Conservation (phyloP, 2,113 vertebrate species). For the Notechis scutatus region DNA sequence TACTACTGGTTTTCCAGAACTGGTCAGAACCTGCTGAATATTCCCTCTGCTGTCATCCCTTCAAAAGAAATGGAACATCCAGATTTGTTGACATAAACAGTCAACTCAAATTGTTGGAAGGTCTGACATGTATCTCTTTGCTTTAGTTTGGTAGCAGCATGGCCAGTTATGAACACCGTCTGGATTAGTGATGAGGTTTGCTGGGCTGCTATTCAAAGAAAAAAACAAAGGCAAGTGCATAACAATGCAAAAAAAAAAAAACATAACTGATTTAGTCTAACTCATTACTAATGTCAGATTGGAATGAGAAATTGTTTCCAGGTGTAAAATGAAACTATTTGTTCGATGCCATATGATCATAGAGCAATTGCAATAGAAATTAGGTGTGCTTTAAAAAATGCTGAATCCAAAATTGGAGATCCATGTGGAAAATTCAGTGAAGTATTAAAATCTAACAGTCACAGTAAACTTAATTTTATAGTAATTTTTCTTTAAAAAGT, state of each 20-base stretch:
- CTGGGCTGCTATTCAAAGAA: constrained; percentile 46
- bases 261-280: constrained; percentile 48
- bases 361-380: constrained; percentile 35
- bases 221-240: constrained; percentile 37
- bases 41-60: constrained; percentile 44
- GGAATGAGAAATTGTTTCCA: constrained; percentile 56
- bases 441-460: constrained; percentile 3
- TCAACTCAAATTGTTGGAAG: constrained; percentile 41
- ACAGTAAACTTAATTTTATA: not conserved
- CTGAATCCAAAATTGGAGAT: not conserved
- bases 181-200: constrained; percentile 38
- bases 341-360: constrained; percentile 36
- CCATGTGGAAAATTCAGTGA: not conserved
- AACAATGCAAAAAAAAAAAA: constrained; percentile 25
- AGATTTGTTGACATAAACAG: constrained; percentile 38
- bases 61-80: constrained; percentile 31
- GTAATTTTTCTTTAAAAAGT: not conserved
- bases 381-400: constrained; percentile 23
- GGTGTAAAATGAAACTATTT: constrained; percentile 44
- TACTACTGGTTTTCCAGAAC: too few species aligned
- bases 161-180: constrained; percentile 27
- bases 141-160: constrained; percentile 38
- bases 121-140: constrained; percentile 33
- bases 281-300: constrained; percentile 26
- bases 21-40: too few species aligned